Evolutionary conservation across 2,113 vertebrate species (phyloP), one percentile per base, ranked within the genome.

Genomic region (Pluvialis apricaria): DNA sequence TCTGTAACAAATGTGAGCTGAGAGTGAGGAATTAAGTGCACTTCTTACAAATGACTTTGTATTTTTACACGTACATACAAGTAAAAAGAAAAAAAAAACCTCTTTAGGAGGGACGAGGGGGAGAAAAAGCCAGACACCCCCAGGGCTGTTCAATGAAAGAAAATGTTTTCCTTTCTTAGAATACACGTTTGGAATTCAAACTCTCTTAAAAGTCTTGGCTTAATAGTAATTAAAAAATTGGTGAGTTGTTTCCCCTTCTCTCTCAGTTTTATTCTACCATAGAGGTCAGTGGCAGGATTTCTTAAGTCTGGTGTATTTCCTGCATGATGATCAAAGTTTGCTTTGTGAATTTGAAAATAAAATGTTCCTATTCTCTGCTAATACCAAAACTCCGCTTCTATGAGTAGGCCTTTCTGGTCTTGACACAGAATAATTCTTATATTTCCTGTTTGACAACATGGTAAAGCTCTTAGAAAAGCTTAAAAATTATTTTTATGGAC

Each of bases 241-340:
- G 82, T 76, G 19, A 77, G 34, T 34, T 82, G 73, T 68, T 91
- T 94, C 70, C 58, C 49, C 26, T 79, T 87, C 54, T 52, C 26
- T 81, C 79, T 68, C 26, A 45, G 34, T 72, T 95, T 94, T 86
- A 85, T 91, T 90, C 86, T 95, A 82, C 84, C 52, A 65, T 42
- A n/a, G 60, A 94, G 61, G 52, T 86, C 96, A 95, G 79, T 72
- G 69, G 95, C 40, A 88, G 45, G 65, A 79, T 78, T 78, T 94
- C 81, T 66, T 61, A 80, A 89, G 88, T 97, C 96, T 98, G 64
- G 55, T 92, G 76, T 94, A 86, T 81, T 96, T 97, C 88, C 97
- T 96, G 95, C 93, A 85, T 68, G 19, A 52, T 85, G 72, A 90
- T 76, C 90, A 94, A 97, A 85, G 92, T 84, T 91, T 93, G 64